Evolutionary conservation across 2,797 vertebrate genomes (phyloP), one percentile per base, ranked within the genome.

Genomic region (Microhierax caerulescens): DNA sequence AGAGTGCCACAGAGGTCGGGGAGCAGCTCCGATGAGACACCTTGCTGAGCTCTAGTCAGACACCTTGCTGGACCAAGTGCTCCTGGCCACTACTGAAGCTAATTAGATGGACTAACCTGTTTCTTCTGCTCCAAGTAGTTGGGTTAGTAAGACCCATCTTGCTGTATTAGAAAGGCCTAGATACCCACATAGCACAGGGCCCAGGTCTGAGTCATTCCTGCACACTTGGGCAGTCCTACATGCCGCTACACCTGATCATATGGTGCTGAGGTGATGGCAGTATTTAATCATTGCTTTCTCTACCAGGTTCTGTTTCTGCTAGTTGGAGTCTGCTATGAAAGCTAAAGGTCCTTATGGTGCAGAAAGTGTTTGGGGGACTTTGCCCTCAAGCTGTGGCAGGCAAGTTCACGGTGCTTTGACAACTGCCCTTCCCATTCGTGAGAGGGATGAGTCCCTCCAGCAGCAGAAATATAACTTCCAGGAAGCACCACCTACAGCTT

Each of bases 221-320:
- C 27, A 2, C 5, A 14, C 9, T 17, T 68, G 15, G 28, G 27
- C 30, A 20, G 45, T 20, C 54, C 59, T n/a, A 11, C 0, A 1
- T 20, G 41, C 4, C 79, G 36, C 24, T 32, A 20, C 17, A 27
- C 23, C 37, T 50, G 23, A 56, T 27, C 10, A 5, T 1, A 1
- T 16, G 8, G 4, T 72, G 11, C 19, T 43, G 27, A 54, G 32
- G 24, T 15, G 11, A 57, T 15, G 47, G 60, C 25, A 65, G 22
- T 17, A 23, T 39, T 76, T 70, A 74, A 48, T 34, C 2, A 34
- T 30, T 36, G 28, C 13, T 15, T 65, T 50, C 37, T 77, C 32
- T 36, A 28, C 11, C 30, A 39, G 25, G 30, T 32, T 25, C 5
- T 68, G 18, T 16, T 93, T 61, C 59, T 79, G 72, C 37, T 19